phyloP scores from a whole-genome alignment of 1,140 invertebrate genomes.

The Drosophila equinoxialis region DNA sequence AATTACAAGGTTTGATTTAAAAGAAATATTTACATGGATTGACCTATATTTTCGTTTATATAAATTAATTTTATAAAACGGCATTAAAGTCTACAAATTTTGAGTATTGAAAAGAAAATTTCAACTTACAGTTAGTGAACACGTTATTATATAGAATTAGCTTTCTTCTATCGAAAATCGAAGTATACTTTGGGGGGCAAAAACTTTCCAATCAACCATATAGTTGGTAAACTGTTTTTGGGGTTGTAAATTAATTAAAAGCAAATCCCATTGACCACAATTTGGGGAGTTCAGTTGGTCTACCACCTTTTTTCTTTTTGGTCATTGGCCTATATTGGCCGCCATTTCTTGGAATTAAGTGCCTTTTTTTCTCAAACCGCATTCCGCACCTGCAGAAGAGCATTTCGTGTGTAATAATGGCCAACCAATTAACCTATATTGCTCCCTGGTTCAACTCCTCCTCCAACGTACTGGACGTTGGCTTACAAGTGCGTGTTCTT shows the following conservation, averaged over 20 bases:
- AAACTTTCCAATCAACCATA: slow-evolving; percentile 31
- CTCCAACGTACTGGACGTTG: not conserved
- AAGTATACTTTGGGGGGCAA: not conserved
- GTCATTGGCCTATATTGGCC: slow-evolving; percentile 39
- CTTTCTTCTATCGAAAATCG: too few species aligned
- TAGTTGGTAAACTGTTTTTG: not conserved
- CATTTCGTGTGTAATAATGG: slow-evolving; percentile 52
- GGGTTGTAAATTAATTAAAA: slow-evolving; percentile 42
- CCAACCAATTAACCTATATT: slow-evolving; percentile 75
- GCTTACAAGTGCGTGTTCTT: slow-evolving; percentile 38
- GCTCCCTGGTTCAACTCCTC: slow-evolving; percentile 28
- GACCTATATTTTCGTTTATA: too few species aligned
- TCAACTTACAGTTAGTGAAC: too few species aligned
- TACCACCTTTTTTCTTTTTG: not conserved
- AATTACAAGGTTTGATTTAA: too few species aligned
- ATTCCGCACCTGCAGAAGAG: slow-evolving; percentile 55
- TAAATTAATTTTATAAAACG: too few species aligned
- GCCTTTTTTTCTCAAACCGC: slow-evolving; percentile 37
- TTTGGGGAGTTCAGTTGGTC: slow-evolving; percentile 8
- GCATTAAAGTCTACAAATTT: too few species aligned
- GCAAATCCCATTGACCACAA: slow-evolving; percentile 35
- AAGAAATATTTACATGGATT: too few species aligned
- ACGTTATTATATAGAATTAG: too few species aligned
- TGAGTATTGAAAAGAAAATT: too few species aligned
- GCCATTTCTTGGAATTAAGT: slow-evolving; percentile 36